These are phyloP conservation scores for Danio aesculapii DNA, from an alignment of 2,797 vertebrate species.

Conservation along the genomic window DNA sequence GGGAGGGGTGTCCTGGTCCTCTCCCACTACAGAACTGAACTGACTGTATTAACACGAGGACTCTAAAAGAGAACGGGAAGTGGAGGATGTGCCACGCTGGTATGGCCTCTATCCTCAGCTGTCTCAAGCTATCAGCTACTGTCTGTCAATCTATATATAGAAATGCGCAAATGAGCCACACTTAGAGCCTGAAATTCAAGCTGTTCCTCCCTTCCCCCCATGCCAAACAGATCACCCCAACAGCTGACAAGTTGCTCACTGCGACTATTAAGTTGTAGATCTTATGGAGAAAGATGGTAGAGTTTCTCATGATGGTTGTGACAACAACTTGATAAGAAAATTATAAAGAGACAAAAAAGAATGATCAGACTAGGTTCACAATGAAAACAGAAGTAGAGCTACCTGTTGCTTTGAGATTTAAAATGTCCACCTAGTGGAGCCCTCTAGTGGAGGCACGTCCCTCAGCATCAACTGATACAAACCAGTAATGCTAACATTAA, in stretches of 20 bases:
- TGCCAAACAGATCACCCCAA: slow-evolving; percentile 67
- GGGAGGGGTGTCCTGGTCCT: slow-evolving; percentile 56
- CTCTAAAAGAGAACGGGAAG: slow-evolving; percentile 58
- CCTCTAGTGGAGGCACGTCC: slow-evolving; percentile 17
- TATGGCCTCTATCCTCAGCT: slow-evolving; percentile 76
- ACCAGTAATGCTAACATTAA: background rate
- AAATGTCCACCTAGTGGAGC: background rate
- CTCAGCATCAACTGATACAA: background rate
- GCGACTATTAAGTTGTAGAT: slow-evolving; percentile 36
- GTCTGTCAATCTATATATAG: slow-evolving; percentile 86
- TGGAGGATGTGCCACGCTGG: slow-evolving; percentile 60
- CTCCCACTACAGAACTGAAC: slow-evolving; percentile 62
- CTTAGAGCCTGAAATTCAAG: slow-evolving; percentile 77
- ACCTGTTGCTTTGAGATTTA: background rate
- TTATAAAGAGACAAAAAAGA: background rate
- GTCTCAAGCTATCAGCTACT: slow-evolving; percentile 75
- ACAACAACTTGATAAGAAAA: background rate
- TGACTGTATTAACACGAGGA: slow-evolving; percentile 62
- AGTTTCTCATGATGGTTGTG: background rate
- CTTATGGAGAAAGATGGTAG: background rate
- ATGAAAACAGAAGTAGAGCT: background rate
- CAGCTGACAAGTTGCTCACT: slow-evolving; percentile 78
- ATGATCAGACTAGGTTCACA: background rate
- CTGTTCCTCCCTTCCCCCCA: slow-evolving; percentile 21
- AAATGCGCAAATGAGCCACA: slow-evolving; percentile 72